Conservation (phyloP, 35 echinoderm and acorn worm genomes). For the Holothuria glaberrima region DNA sequence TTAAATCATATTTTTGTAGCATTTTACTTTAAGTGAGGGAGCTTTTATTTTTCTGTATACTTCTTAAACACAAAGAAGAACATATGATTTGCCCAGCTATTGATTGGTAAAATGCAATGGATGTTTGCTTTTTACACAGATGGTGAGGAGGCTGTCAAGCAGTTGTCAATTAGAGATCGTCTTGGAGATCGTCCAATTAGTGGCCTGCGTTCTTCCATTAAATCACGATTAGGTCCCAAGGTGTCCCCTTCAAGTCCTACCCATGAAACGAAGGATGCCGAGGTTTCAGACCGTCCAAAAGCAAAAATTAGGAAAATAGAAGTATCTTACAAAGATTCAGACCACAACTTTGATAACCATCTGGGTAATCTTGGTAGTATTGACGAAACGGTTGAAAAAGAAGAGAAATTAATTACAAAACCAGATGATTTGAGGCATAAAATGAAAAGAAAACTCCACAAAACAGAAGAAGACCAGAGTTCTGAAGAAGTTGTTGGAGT, state of each 20-base stretch:
- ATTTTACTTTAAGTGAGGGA: too few relatives aligned
- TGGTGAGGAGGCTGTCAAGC: constrained; percentile 9
- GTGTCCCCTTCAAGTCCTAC: not conserved
- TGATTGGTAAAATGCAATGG: too few relatives aligned
- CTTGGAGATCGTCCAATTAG: constrained; percentile 18
- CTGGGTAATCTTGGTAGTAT: too few relatives aligned
- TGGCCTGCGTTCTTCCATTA: constrained; percentile 11
- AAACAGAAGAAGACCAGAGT: not conserved
- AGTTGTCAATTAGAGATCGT: constrained; percentile 2
- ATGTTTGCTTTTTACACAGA: not conserved
- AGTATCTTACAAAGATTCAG: not conserved
- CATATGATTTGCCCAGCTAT: too few relatives aligned
- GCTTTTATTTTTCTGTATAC: too few relatives aligned
- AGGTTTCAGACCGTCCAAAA: constrained; percentile 14
- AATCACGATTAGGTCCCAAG: constrained; percentile 43
- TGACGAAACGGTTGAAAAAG: not conserved
- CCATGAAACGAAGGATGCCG: not conserved
- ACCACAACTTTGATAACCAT: not conserved
- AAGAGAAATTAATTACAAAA: not conserved
- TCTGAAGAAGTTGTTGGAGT: not conserved
- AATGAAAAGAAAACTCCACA: constrained; percentile 37
- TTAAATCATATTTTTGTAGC: too few relatives aligned
- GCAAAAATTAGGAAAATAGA: constrained; percentile 22
- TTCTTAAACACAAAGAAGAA: too few relatives aligned
- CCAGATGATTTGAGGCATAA: constrained; percentile 51